phyloP scores from a whole-genome alignment of 2,888 invertebrate species.

The Polydrusus cervinus region DNA sequence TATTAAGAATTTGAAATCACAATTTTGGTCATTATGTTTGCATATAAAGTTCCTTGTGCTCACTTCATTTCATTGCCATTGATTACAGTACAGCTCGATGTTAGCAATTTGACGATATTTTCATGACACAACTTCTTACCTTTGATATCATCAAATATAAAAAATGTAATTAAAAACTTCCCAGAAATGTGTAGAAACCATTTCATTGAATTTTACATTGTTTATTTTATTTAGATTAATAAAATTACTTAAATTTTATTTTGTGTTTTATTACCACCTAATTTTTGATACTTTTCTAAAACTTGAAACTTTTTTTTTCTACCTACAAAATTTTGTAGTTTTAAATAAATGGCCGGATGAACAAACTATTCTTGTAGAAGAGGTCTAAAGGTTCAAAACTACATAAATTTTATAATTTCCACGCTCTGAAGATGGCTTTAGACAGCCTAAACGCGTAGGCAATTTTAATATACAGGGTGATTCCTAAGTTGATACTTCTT shows the following conservation, averaged over 20 bases:
- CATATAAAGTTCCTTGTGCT: constrained; percentile 15
- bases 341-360: too few species aligned
- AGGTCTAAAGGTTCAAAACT: too few species aligned
- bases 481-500: too few species aligned
- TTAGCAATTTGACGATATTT: constrained; percentile 47
- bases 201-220: constrained; percentile 62
- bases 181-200: constrained; percentile 48
- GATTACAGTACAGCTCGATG: constrained; percentile 38
- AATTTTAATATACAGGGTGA: too few species aligned
- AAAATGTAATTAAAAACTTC: constrained; percentile 57
- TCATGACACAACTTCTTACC: constrained; percentile 57
- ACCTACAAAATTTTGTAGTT: too few species aligned
- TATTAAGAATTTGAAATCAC: too few species aligned
- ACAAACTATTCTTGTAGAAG: too few species aligned
- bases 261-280: constrained; percentile 11
- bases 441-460: too few species aligned
- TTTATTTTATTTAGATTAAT: constrained; percentile 62
- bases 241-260: constrained; percentile 49
- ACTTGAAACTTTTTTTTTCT: too few species aligned
- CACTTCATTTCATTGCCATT: constrained; percentile 32
- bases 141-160: constrained; percentile 59
- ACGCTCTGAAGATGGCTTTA: too few species aligned
- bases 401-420: too few species aligned
- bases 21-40: constrained; percentile 1
- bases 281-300: neutral